phyloP scores from a whole-genome alignment of 2,113 vertebrate species.

The Nycticebus coucang region DNA sequence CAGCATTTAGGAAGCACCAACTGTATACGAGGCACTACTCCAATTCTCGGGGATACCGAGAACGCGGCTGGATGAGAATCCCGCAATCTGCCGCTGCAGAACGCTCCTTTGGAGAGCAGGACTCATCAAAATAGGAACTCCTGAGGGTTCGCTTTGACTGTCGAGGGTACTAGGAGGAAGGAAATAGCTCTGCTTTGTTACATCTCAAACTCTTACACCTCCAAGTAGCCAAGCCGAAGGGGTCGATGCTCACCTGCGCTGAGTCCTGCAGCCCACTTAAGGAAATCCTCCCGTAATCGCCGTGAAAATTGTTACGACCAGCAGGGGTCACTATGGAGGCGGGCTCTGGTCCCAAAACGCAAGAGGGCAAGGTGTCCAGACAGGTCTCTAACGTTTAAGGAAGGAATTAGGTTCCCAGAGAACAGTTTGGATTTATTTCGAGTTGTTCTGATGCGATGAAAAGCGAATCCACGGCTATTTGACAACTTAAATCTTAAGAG shows the following conservation, averaged over 20 bases:
- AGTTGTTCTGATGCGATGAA: not conserved
- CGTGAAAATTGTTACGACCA: not conserved
- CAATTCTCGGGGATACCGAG: not conserved
- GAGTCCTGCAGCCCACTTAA: not conserved
- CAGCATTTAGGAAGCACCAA: not conserved
- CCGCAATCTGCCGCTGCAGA: rapidly evolving
- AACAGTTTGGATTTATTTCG: not conserved
- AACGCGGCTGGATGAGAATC: not conserved
- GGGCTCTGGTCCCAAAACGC: rapidly evolving
- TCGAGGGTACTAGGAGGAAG: not conserved
- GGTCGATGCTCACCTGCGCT: rapidly evolving
- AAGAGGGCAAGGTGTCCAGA: not conserved
- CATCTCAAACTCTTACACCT: not conserved
- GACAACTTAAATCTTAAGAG: rapidly evolving
- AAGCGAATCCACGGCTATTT: rapidly evolving
- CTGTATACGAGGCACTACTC: too few species aligned
- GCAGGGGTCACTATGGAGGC: constrained; percentile 30
- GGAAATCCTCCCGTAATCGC: not conserved
- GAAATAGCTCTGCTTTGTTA: not conserved
- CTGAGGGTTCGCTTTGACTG: not conserved
- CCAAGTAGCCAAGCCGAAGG: not conserved
- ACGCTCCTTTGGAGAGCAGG: not conserved
- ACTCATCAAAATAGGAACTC: not conserved
- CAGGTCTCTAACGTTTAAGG: not conserved
- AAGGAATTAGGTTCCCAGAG: not conserved